phyloP scores from a whole-genome alignment of 2,113 vertebrate species.

The Centropristis striata region DNA sequence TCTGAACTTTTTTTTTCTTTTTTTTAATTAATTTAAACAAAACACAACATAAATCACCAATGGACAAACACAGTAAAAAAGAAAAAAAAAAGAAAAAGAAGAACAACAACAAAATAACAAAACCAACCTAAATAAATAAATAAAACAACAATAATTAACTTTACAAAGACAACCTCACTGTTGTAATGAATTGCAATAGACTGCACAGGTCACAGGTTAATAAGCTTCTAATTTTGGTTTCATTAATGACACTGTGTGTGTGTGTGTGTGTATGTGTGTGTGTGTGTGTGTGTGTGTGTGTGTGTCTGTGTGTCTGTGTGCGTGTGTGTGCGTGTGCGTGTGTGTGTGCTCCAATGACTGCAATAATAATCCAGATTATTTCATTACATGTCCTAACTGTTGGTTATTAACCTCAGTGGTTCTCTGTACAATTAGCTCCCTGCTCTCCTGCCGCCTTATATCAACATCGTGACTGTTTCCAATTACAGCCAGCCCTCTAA shows the following conservation, averaged over 20 bases:
- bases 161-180: background rate
- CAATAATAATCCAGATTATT: slow-evolving; percentile 63
- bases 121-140: too few species aligned
- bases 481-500: slow-evolving; percentile 68
- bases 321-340: background rate
- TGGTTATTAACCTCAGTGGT: slow-evolving; percentile 62
- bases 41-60: too few species aligned
- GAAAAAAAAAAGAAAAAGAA: too few species aligned
- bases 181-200: background rate
- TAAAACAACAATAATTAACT: too few species aligned
- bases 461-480: slow-evolving; percentile 74
- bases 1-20: too few species aligned
- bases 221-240: too few species aligned
- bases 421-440: slow-evolving; percentile 58
- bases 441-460: slow-evolving; percentile 54
- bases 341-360: background rate
- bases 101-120: background rate
- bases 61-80: too few species aligned
- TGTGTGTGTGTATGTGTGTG: slow-evolving; percentile 7
- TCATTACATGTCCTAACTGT: slow-evolving; percentile 50
- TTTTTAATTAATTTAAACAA: too few species aligned
- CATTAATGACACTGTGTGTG: background rate
- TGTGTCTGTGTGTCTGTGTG: slow-evolving; percentile 1
- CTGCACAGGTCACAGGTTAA: too few species aligned
- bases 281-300: slow-evolving; percentile 2